Evolutionary conservation across 1,140 invertebrate genomes (phyloP).

Genomic region (Notospermus geniculatus): DNA sequence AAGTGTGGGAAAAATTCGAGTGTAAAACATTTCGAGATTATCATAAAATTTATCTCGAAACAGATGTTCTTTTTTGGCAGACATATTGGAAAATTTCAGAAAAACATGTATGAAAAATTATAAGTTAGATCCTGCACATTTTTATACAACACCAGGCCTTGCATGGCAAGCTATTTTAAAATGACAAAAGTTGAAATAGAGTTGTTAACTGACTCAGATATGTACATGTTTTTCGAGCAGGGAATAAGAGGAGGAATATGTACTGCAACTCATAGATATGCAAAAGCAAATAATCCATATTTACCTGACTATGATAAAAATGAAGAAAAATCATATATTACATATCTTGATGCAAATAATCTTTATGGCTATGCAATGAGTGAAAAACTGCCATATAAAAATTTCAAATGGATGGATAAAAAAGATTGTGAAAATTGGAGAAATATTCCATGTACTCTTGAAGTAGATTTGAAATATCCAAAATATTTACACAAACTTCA

Average conservation of each 20-base stretch:
- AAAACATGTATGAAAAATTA: slow-evolving; percentile 24
- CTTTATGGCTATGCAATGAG: slow-evolving; percentile 36
- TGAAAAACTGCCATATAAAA: slow-evolving; percentile 17
- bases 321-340: slow-evolving; percentile 27
- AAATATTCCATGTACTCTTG: slow-evolving; percentile 48
- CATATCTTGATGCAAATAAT: slow-evolving; percentile 37
- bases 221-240: no score
- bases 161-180: slow-evolving; percentile 35
- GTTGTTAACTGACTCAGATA: slow-evolving; percentile 26
- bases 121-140: slow-evolving; percentile 33
- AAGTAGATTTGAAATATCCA: slow-evolving; percentile 50
- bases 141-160: slow-evolving; percentile 35
- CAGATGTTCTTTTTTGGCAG: slow-evolving; percentile 34
- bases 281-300: slow-evolving; percentile 31
- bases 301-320: slow-evolving; percentile 17
- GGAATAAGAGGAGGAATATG: no score
- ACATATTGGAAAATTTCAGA: slow-evolving; percentile 59
- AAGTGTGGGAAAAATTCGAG: background rate
- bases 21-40: no score
- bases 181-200: slow-evolving; percentile 30
- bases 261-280: no score
- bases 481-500: slow-evolving; percentile 57
- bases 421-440: slow-evolving; percentile 25
- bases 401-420: slow-evolving; percentile 50
- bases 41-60: no score